Base-by-base conservation (phyloP, 2,888 invertebrate genomes). In the Ceramica pisi region DNA sequence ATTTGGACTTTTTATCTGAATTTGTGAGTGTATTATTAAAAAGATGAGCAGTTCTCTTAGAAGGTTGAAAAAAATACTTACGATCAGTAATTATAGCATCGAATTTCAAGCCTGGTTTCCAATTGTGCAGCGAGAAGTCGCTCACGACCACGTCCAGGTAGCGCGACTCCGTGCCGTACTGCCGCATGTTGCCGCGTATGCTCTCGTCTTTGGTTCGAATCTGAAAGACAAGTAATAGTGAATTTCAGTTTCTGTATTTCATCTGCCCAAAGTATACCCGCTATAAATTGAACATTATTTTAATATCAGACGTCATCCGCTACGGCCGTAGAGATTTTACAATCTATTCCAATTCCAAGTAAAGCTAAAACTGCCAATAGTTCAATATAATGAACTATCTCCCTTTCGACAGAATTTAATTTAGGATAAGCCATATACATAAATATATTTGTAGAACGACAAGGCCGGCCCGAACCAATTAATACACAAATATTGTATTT, bases 41-140 rank as follows among this genome's bases (percentile, higher is more conserved):
- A 31, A 31, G 31, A 31, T 31, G 2, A 31, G 31, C 31, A 31
- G 31, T 31, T 31, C 6, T 31, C 2, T 6, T 31, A 31, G 7
- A 46, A 10, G 0, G 10, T 2, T 23, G 23, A 12, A 53, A n/a
- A 31, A 19, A n/a, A 53, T 12, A 97, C 98, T 97, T 95, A 99
- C 98, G 99, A 94, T 99, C 99, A 44, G 99, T 99, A 71, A 99
- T 97, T 75, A 99, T 99, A 46, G 98, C 98, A 95, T 99, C 99
- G 88, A 99, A 97, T 86, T 96, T 94, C 44, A 98, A 89, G 0
- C 96, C 93, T 1, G 97, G 94, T 76, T 96, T 96, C 98, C 99
- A 99, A 87, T 99, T 93, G 0, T 97, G 97, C 84, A 97, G 96
- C 0, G 99, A 98, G 90, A 99, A 98, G 95, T 99, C 99, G 59